phyloP scores from a whole-genome alignment of 1,140 invertebrate genomes.

The Sarcophaga peregrina region DNA sequence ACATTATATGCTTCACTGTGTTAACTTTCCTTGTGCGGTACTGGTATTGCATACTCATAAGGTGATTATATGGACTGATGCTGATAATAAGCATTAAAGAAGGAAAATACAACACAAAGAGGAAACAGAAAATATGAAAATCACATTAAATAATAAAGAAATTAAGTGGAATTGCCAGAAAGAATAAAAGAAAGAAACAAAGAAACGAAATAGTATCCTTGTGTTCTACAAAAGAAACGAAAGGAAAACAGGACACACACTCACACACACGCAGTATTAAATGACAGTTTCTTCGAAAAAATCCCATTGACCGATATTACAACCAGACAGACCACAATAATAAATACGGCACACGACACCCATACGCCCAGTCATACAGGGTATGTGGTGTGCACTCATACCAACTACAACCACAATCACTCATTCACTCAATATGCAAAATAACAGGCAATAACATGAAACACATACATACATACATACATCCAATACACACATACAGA shows the following conservation, averaged over 20 bases:
- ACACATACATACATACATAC: too few species aligned
- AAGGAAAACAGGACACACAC: too few species aligned
- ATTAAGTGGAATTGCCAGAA: too few species aligned
- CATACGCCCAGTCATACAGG: background rate
- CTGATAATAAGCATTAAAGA: slow-evolving; percentile 9
- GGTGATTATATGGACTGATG: background rate
- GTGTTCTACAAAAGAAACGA: too few species aligned
- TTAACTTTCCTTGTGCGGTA: background rate
- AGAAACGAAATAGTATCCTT: background rate
- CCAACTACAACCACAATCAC: too few species aligned
- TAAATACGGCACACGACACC: background rate
- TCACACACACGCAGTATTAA: background rate
- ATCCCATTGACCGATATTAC: slow-evolving; percentile 24
- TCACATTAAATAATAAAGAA: too few species aligned
- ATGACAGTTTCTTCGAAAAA: background rate
- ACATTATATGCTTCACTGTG: too few species aligned
- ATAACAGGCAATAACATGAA: background rate
- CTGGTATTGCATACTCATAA: background rate
- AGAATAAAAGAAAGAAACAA: background rate
- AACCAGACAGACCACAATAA: background rate
- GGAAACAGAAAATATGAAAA: too few species aligned
- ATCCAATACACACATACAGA: too few species aligned
- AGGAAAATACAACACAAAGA: background rate
- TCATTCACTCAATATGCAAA: too few species aligned
- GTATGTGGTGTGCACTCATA: background rate